phyloP scores from a whole-genome alignment of 2,113 vertebrate species.

The Ptyas mucosa region DNA sequence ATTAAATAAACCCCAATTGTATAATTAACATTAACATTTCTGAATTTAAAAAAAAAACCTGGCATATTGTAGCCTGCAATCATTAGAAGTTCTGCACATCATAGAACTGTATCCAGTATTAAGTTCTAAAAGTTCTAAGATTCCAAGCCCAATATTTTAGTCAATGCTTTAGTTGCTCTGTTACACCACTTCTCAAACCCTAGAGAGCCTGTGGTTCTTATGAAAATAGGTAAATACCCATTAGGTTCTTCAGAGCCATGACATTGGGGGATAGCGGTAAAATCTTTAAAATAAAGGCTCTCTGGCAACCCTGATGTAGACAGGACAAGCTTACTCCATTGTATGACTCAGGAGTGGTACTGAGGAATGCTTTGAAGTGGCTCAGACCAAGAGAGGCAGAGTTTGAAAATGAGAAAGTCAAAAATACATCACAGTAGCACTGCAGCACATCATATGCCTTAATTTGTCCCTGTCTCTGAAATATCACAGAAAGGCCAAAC shows the following conservation, averaged over 20 bases:
- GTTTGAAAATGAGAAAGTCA: background rate
- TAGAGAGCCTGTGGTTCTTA: background rate
- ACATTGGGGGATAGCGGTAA: background rate
- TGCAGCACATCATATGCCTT: background rate
- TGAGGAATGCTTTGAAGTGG: conserved; percentile 2
- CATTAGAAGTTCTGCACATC: background rate
- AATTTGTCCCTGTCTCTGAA: background rate
- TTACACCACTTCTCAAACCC: background rate
- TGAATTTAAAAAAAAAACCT: background rate
- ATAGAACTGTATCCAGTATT: background rate
- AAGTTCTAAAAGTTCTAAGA: background rate
- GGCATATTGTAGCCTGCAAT: background rate
- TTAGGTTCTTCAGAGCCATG: background rate
- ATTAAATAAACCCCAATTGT: background rate
- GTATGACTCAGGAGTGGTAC: conserved; percentile 1
- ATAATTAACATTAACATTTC: background rate
- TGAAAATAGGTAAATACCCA: background rate
- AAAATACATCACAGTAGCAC: background rate
- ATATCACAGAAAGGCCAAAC: background rate
- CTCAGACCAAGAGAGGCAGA: conserved; percentile 4
- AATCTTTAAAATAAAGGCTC: background rate
- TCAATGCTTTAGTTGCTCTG: background rate
- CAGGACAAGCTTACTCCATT: background rate
- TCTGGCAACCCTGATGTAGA: background rate
- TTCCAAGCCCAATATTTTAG: background rate